A percentile compares a stretch with the other conserved stretches of the same genome.
These are phyloP conservation scores for Brachionus asplanchnoidis DNA, from an alignment of 1,140 invertebrate species.

Conservation along the genomic window DNA sequence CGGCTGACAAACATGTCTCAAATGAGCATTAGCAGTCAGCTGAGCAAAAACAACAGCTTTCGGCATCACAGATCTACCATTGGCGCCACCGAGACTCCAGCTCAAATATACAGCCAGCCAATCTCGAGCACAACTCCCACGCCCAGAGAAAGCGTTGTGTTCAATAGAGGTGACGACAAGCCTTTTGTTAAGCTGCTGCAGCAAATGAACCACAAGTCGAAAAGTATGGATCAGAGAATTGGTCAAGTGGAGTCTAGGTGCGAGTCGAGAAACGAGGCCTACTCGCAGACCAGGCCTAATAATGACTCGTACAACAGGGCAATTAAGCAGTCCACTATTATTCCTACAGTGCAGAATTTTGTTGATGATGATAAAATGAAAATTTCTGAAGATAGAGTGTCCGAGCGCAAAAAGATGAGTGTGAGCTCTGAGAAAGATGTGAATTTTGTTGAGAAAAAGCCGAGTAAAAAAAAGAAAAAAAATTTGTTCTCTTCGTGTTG, in stretches of 20 bases:
- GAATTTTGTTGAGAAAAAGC: background rate
- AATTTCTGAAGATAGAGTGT: background rate
- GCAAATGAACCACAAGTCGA: background rate
- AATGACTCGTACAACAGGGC: background rate
- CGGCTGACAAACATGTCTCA: conserved; percentile 28
- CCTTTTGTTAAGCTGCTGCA: conserved; percentile 18
- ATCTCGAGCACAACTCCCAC: conserved; percentile 15
- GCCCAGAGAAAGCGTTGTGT: conserved; percentile 18
- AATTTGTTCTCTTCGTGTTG: background rate
- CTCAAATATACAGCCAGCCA: background rate
- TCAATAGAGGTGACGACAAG: conserved; percentile 2
- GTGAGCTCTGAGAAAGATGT: background rate
- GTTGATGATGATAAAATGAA: background rate
- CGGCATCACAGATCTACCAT: background rate
- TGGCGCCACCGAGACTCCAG: background rate
- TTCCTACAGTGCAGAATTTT: background rate
- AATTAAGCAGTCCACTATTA: background rate
- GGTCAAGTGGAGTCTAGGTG: background rate
- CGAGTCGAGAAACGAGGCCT: background rate
- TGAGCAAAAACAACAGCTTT: conserved; percentile 33
- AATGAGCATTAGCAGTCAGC: conserved; percentile 24
- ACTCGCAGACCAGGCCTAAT: background rate
- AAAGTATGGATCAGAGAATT: background rate
- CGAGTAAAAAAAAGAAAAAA: background rate
- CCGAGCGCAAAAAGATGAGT: background rate